phyloP scores from a whole-genome alignment of 2,888 invertebrate species.

The Odontomyia ornata region DNA sequence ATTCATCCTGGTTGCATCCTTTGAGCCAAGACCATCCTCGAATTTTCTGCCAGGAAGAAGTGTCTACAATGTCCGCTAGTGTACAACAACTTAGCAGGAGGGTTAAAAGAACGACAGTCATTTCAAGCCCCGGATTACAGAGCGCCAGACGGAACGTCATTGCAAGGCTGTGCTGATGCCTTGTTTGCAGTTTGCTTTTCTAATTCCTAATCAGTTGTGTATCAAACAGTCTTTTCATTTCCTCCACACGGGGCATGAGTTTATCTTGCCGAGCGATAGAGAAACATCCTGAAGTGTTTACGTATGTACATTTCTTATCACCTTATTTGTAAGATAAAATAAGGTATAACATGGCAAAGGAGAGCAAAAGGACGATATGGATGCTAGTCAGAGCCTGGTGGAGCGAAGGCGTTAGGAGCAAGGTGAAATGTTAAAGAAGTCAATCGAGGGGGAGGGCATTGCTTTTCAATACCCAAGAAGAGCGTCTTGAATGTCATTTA shows the following conservation, averaged over 20 bases:
- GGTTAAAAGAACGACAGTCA: too few species aligned
- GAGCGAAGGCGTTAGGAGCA: not conserved
- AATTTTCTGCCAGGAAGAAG: too few species aligned
- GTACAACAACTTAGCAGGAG: too few species aligned
- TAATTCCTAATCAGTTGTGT: conserved; percentile 49
- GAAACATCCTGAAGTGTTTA: conserved; percentile 39
- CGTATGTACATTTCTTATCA: conserved; percentile 46
- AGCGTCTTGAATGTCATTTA: conserved; percentile 59
- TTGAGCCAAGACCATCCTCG: too few species aligned
- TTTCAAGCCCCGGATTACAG: too few species aligned
- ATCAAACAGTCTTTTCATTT: conserved; percentile 46
- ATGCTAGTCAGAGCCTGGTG: not conserved
- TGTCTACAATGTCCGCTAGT: too few species aligned
- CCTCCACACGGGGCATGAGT: conserved; percentile 18
- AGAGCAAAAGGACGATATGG: conserved; percentile 31
- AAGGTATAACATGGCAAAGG: conserved; percentile 34
- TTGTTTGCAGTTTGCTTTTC: conserved; percentile 43
- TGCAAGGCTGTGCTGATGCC: not conserved
- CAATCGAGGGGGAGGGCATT: not conserved
- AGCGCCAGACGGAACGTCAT: too few species aligned
- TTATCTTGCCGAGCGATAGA: conserved; percentile 23
- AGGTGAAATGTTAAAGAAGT: not conserved
- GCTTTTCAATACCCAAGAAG: conserved; percentile 9
- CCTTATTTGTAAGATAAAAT: conserved; percentile 39
- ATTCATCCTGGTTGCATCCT: too few species aligned